Base-by-base conservation (phyloP, 64 coral and sea anemone species). In the Catalaphyllia jardinei region DNA sequence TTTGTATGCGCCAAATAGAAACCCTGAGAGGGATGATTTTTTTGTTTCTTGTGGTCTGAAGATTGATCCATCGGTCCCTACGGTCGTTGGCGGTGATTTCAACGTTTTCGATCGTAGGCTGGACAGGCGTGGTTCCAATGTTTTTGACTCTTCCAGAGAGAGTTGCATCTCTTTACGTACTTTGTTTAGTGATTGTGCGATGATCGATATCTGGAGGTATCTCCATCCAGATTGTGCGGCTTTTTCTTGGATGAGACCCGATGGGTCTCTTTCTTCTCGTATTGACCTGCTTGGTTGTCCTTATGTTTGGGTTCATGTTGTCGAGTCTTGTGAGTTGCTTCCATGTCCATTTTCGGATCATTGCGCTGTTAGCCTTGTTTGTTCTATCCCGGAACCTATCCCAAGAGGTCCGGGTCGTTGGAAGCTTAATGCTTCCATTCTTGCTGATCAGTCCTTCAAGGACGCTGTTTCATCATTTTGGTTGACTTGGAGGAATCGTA, bases 41-140 rank as follows among this genome's bases (percentile, higher is more conserved):
- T 83, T 83, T 0, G 51, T 62, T 0, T 59, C 38, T 18, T 11
- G 0, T 62, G 4, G 2, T 39, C 20, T 62, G 0, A 10, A 0
- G 0, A 8, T 83, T 18, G 60, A 30, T 31, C 27, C 19, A 1
- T 5, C 20, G 0, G 20, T 82, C 19, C 38, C 42, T 4, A 59
- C 29, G 29, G 7, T 88, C 8, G 1, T 88, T 60, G 52, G 16
- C 0, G 86, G 86, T 1, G 86, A 88, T 57, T 88, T 88, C 72
- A 88, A 88, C 17, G 27, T 42, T 4, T 27, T 75, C 12, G 16
- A 88, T 16, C 15, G 65, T 0, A 1, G 18, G 1, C 4, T 88
- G 0, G 69, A 88, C 28, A 71, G 71, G 0, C 20, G 10, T 10
- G 71, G 86, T 12, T 73, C 31, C 18, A 42, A 86, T 15, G 28